A percentile compares a stretch with the other conserved stretches of the same genome.
phyloP scores from a whole-genome alignment of 1,140 invertebrate genomes.

The Ceratoteleas bidentatus region DNA sequence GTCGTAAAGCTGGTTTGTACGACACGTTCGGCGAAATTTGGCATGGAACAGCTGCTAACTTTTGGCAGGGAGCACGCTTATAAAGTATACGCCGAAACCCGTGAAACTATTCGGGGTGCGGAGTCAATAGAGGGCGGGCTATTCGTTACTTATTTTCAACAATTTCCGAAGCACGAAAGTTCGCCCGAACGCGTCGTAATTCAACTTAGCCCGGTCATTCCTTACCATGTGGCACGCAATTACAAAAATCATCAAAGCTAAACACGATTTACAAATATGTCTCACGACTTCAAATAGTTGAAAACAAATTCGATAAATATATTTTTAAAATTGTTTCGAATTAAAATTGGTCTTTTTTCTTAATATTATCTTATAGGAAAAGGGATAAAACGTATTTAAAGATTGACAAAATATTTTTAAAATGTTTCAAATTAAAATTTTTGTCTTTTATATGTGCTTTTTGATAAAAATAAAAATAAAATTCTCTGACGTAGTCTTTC shows the following conservation, averaged over 20 bases:
- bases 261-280: background rate
- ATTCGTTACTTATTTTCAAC: slow-evolving; percentile 56
- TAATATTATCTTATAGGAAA: too few species aligned
- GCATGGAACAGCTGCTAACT: slow-evolving; percentile 58
- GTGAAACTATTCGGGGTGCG: slow-evolving; percentile 43
- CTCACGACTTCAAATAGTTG: too few species aligned
- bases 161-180: slow-evolving; percentile 40
- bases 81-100: slow-evolving; percentile 49
- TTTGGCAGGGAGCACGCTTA: slow-evolving; percentile 48
- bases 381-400: too few species aligned
- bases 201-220: slow-evolving; percentile 19
- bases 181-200: slow-evolving; percentile 23
- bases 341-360: too few species aligned
- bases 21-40: slow-evolving; percentile 57
- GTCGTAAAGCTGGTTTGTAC: slow-evolving; percentile 39
- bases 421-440: too few species aligned
- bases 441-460: too few species aligned
- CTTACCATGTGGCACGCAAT: slow-evolving; percentile 14
- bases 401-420: too few species aligned
- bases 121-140: slow-evolving; percentile 50
- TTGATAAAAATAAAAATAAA: too few species aligned
- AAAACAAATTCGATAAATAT: too few species aligned
- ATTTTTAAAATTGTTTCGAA: too few species aligned
- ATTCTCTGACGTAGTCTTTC: too few species aligned
- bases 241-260: slow-evolving; percentile 3